A percentile compares a stretch with the other conserved stretches of the same genome.
phyloP scores from a whole-genome alignment of 2,888 invertebrate genomes.

The Cremastinae sp. region DNA sequence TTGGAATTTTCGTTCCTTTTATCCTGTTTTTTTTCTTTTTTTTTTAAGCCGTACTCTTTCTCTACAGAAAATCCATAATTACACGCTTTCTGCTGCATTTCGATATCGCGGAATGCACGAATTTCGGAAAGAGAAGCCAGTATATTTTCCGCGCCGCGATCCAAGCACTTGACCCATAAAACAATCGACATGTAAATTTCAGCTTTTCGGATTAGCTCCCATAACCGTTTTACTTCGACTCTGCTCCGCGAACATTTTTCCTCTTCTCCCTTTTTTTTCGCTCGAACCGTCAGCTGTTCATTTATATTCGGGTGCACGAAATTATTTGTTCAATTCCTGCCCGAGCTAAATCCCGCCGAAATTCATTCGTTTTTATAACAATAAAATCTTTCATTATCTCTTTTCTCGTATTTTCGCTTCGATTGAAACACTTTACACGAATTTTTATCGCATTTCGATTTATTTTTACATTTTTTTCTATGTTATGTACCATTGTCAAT shows the following conservation, averaged over 20 bases:
- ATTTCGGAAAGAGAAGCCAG: neutral
- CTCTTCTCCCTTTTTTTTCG: conserved; percentile 1
- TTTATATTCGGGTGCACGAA: too few relatives aligned
- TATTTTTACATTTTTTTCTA: too few relatives aligned
- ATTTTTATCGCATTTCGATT: too few relatives aligned
- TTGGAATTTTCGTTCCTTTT: neutral
- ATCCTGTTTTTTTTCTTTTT: neutral
- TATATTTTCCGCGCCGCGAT: conserved; percentile 3
- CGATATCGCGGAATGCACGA: neutral
- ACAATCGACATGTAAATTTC: conserved; percentile 25
- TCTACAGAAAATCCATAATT: conserved; percentile 1
- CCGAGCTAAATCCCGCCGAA: neutral
- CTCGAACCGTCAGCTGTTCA: too few relatives aligned
- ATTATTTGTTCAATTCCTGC: too few relatives aligned
- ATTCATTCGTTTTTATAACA: neutral
- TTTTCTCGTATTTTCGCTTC: neutral
- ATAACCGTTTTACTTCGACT: neutral
- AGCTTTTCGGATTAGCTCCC: conserved; percentile 2
- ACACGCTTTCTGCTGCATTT: neutral
- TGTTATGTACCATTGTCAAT: too few relatives aligned
- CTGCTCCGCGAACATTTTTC: neutral
- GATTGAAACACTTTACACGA: neutral
- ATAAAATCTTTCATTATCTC: neutral
- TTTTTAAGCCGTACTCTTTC: neutral
- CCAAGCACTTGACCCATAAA: conserved; percentile 31